Conservation (phyloP, 2,797 vertebrate species). For the Sebastes baramenuke region DNA sequence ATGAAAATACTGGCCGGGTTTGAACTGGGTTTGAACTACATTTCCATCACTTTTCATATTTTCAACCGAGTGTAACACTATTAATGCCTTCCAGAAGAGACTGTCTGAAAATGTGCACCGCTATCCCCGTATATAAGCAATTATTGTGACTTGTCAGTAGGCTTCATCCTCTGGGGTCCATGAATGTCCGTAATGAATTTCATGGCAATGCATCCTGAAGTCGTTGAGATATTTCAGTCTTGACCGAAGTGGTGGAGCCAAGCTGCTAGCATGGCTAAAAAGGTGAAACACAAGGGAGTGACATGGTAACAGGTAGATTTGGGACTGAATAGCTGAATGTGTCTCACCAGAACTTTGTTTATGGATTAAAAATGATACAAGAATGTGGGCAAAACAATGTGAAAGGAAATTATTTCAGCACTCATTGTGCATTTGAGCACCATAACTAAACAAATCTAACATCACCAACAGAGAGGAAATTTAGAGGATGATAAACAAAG, state of each 20-base stretch:
- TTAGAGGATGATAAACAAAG: slow-evolving; percentile 48
- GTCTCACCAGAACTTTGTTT: slow-evolving; percentile 8
- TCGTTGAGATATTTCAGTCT: not conserved
- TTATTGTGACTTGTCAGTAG: not conserved
- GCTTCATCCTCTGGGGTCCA: too few species aligned
- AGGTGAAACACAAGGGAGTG: not conserved
- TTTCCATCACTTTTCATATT: not conserved
- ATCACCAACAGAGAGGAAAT: slow-evolving; percentile 11
- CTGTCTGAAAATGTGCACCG: not conserved
- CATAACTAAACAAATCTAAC: not conserved
- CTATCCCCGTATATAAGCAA: too few species aligned
- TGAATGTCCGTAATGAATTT: too few species aligned
- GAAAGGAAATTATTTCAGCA: not conserved
- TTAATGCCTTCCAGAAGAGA: not conserved
- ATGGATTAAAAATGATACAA: not conserved
- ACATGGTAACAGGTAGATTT: not conserved
- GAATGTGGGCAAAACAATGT: slow-evolving; percentile 10
- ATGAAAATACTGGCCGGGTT: not conserved
- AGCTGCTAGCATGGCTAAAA: not conserved
- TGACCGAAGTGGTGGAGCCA: not conserved
- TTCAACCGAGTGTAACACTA: not conserved
- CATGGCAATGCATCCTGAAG: too few species aligned
- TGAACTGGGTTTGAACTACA: not conserved
- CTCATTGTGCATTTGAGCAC: not conserved
- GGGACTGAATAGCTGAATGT: not conserved